These are phyloP conservation scores for Zeus faber DNA, from an alignment of 2,113 vertebrate genomes.

Conservation along the genomic window DNA sequence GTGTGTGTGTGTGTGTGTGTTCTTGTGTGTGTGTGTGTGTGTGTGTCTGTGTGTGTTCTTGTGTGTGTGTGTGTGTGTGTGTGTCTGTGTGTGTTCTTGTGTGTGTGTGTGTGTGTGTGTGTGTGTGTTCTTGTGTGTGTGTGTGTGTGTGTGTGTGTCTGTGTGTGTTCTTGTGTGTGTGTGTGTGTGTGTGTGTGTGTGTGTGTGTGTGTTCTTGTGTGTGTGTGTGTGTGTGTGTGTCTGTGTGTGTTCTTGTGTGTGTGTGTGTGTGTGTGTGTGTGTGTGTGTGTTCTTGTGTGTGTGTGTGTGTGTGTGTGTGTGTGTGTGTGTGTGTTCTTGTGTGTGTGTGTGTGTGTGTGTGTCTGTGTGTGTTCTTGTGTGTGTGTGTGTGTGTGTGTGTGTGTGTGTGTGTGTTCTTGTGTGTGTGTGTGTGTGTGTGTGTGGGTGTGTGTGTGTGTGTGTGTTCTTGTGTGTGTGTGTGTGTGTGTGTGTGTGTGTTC, in stretches of 20 bases:
- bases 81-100: background rate
- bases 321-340: background rate
- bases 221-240: too few species aligned
- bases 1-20: conserved; percentile 4
- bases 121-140: too few species aligned
- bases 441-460: conserved; percentile 2
- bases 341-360: too few species aligned
- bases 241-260: background rate
- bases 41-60: too few species aligned
- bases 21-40: background rate
- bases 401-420: conserved; percentile 1
- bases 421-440: too few species aligned
- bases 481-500: background rate
- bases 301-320: too few species aligned
- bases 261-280: too few species aligned
- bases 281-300: background rate
- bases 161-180: background rate
- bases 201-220: background rate
- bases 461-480: background rate
- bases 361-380: conserved; percentile 1
- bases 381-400: too few species aligned
- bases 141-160: conserved; percentile 2
- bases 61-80: conserved; percentile 1
- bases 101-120: conserved; percentile 4
- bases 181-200: conserved; percentile 8